Evolutionary conservation across 2,113 vertebrate species (phyloP).

Genomic region (Psittacula cyanocephala): DNA sequence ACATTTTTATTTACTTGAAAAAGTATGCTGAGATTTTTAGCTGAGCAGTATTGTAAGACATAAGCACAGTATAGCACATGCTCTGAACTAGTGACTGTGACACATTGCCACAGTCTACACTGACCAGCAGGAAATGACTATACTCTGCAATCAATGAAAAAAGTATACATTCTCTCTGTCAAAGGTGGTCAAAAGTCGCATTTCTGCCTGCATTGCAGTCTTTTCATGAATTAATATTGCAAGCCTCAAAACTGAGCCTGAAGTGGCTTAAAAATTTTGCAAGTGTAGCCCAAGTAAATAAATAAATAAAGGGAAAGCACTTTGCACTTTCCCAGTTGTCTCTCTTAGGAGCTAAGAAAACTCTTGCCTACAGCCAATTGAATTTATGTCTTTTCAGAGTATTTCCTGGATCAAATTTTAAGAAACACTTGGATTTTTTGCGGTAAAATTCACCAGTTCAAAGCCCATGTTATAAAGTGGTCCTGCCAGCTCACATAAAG

Average conservation of each 20-base stretch:
- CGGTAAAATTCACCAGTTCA: not conserved
- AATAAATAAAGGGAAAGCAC: not conserved
- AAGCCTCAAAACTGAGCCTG: not conserved
- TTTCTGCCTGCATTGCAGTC: not conserved
- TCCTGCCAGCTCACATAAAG: not conserved
- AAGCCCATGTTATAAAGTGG: not conserved
- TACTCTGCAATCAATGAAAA: not conserved
- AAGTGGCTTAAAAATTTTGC: not conserved
- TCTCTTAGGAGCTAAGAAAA: not conserved
- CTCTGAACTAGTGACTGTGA: not conserved
- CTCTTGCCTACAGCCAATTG: not conserved
- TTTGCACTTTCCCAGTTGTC: not conserved
- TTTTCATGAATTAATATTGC: not conserved
- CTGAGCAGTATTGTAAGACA: not conserved
- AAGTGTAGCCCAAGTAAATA: not conserved
- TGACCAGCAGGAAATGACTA: not conserved
- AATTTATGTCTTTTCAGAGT: not conserved
- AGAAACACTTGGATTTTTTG: not conserved
- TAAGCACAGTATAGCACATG: not conserved
- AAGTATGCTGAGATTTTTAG: not conserved
- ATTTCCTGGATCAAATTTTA: conserved; percentile 14
- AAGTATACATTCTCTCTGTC: not conserved
- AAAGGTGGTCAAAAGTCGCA: not conserved
- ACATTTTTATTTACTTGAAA: not conserved
- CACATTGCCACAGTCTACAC: fast-evolving